Base-by-base conservation (phyloP, 2,888 invertebrate species). In the Entomobrya proxima region DNA sequence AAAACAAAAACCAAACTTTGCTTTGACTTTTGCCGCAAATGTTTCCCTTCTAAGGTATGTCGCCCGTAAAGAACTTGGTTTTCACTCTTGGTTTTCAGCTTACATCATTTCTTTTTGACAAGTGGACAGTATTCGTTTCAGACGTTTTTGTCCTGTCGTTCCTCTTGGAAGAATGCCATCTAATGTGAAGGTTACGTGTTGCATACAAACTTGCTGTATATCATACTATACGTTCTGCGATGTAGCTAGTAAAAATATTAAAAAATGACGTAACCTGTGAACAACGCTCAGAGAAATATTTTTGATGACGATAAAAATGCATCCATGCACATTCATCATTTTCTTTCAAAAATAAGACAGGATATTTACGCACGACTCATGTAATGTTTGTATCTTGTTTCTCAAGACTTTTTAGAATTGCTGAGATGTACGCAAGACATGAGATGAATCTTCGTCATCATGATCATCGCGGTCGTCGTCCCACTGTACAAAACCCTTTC, bases 21-120 rank as follows among this genome's bases (percentile, higher is more conserved):
- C 82, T 82, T 82, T 82, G 82, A 75, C 35, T 50, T 30, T 35
- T 27, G 58, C 82, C 82, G 82, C 82, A 74, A n/a, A 32, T 6
- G 44, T 35, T 74, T 81, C 47, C 81, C 81, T 75, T 82, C 32
- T 75, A 74, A 81, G 75, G 82, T 82, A 82, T n/a, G n/a, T n/a
- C n/a, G n/a, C 75, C 50, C 27, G 21, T 27, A 61, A 74, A 82
- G n/a, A n/a, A n/a, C n/a, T n/a, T n/a, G n/a, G n/a, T n/a, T n/a
- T n/a, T 82, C 82, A 82, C 75, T 74, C 82, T 61, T 50, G 82
- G 82, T 75, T 82, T 75, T 82, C 82, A 61, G 82, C 75, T 82
- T 61, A 47, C 82, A 82, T 82, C 82, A 82, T 82, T 30, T 69
- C 69, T 52, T 58, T 30, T 44, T 75, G 82, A 82, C 61, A 81